A percentile compares a stretch with the other conserved stretches of the same genome.
phyloP scores from a whole-genome alignment of 2,888 invertebrate genomes.

The Lasioglossum pauxillum region DNA sequence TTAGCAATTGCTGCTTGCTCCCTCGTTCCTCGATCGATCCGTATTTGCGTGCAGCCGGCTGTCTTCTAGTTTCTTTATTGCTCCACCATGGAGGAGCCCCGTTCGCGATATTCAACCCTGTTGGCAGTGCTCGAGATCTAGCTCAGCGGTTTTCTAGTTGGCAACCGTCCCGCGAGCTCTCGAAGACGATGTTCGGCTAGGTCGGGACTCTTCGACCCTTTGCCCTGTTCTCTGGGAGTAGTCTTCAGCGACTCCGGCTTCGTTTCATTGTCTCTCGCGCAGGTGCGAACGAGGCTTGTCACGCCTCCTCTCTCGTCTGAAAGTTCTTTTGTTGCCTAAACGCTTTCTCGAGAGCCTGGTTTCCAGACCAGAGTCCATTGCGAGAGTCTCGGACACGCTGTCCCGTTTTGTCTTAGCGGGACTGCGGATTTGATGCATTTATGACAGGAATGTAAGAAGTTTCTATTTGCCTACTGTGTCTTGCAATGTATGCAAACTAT shows the following conservation, averaged over 20 bases:
- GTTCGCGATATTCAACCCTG: neutral
- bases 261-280: neutral
- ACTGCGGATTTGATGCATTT: too few relatives aligned
- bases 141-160: slow-evolving; percentile 29
- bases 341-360: neutral
- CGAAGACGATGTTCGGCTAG: slow-evolving; percentile 24
- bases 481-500: too few relatives aligned
- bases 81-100: neutral
- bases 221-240: neutral
- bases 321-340: neutral
- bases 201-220: slow-evolving; percentile 44
- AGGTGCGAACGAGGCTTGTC: slow-evolving; percentile 9
- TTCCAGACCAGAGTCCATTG: neutral
- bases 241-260: neutral
- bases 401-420: too few relatives aligned
- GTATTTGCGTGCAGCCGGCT: neutral
- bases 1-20: slow-evolving; percentile 52
- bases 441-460: too few relatives aligned
- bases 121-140: slow-evolving; percentile 29
- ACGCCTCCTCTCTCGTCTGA: neutral
- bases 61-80: neutral
- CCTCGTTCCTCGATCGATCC: neutral
- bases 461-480: too few relatives aligned
- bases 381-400: neutral
- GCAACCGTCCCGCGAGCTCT: slow-evolving; percentile 43